Conservation (phyloP, 2,797 vertebrate genomes). For the Schizothorax lantsangensis region DNA sequence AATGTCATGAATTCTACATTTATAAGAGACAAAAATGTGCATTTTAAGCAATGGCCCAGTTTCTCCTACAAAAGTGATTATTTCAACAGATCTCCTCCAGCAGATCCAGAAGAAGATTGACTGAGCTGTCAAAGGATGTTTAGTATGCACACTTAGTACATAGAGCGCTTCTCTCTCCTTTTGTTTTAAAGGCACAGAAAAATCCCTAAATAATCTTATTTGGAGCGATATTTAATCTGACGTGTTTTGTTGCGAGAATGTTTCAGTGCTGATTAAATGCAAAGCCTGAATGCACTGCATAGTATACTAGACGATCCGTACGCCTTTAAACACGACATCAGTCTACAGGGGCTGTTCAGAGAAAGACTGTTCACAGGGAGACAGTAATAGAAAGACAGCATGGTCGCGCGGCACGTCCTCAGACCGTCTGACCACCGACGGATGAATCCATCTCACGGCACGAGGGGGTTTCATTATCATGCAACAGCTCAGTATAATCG, state of each 20-base stretch:
- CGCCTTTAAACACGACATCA: background rate
- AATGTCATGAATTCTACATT: background rate
- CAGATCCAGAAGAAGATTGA: background rate
- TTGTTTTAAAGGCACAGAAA: background rate
- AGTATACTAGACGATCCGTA: background rate
- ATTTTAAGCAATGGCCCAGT: background rate
- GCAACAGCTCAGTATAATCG: background rate
- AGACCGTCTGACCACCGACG: constrained; percentile 28
- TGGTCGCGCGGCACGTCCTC: constrained; percentile 18
- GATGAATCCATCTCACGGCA: constrained; percentile 49
- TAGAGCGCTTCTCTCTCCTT: background rate
- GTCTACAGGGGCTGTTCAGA: background rate
- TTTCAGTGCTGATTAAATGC: background rate
- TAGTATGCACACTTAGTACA: constrained; percentile 11
- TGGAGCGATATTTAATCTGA: background rate
- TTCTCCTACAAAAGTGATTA: background rate
- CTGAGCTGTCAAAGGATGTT: constrained; percentile 8
- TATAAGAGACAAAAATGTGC: background rate
- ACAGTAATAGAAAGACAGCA: constrained; percentile 36
- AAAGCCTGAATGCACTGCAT: background rate
- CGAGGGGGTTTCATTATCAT: constrained; percentile 18
- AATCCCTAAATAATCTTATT: background rate
- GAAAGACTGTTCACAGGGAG: background rate
- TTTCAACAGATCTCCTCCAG: background rate
- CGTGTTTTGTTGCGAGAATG: background rate